phyloP scores from a whole-genome alignment of 2,888 invertebrate species.

The Cataglyphis cursor region DNA sequence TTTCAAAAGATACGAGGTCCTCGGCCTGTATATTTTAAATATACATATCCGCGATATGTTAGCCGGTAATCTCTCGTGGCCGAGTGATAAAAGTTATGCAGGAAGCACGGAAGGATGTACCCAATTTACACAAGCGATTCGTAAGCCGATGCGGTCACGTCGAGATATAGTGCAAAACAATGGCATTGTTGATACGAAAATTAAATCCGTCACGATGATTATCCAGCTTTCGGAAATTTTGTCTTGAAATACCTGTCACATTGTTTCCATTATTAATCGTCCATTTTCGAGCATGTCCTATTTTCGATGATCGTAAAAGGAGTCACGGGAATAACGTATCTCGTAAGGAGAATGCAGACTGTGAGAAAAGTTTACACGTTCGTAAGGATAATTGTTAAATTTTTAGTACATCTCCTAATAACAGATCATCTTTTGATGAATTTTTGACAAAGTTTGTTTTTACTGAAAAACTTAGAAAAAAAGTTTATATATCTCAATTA shows the following conservation, averaged over 20 bases:
- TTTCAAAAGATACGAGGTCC: slow-evolving; percentile 28
- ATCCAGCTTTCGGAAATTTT: not conserved
- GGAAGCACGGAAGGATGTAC: slow-evolving; percentile 51
- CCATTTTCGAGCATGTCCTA: not conserved
- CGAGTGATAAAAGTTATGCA: slow-evolving; percentile 43
- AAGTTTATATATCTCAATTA: not conserved
- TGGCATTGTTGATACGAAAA: slow-evolving; percentile 14
- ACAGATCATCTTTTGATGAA: not conserved
- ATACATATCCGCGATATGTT: slow-evolving; percentile 32
- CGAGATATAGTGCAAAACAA: slow-evolving; percentile 25
- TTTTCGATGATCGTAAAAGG: not conserved
- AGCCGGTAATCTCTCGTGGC: slow-evolving; percentile 38
- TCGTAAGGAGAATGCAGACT: not conserved
- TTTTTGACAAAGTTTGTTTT: not conserved
- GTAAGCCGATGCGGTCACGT: slow-evolving; percentile 14
- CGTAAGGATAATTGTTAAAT: not conserved
- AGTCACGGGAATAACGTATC: not conserved
- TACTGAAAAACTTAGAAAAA: not conserved
- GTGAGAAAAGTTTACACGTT: not conserved
- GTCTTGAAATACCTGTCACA: not conserved
- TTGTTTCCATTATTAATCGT: slow-evolving; percentile 10
- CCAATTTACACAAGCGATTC: slow-evolving; percentile 18
- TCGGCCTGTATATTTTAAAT: slow-evolving; percentile 25
- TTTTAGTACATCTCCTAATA: not conserved
- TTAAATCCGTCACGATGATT: not conserved